phyloP scores from a whole-genome alignment of 2,113 vertebrate genomes.

The Nesoenas mayeri region DNA sequence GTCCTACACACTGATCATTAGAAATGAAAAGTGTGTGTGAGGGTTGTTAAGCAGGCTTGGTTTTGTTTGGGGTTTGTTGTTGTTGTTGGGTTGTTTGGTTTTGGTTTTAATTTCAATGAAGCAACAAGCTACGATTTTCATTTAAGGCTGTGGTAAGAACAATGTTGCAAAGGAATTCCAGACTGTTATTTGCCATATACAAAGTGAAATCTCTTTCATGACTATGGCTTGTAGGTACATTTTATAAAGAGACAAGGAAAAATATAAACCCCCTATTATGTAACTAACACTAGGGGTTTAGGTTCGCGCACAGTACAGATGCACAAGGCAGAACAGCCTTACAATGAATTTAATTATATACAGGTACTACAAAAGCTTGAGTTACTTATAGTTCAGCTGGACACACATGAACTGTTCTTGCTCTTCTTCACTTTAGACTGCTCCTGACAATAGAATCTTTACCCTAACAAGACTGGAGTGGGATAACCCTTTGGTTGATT shows the following conservation, averaged over 20 bases:
- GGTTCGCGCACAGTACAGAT: not conserved
- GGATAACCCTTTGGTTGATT: not conserved
- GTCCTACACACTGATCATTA: not conserved
- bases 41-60: not conserved
- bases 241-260: not conserved
- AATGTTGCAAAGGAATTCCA: not conserved
- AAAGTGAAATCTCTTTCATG: not conserved
- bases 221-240: not conserved
- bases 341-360: not conserved
- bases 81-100: not conserved
- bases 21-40: not conserved
- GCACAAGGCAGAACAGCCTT: not conserved
- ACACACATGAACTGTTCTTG: not conserved
- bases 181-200: not conserved
- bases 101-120: not conserved
- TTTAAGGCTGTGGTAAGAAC: not conserved
- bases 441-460: not conserved
- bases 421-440: not conserved
- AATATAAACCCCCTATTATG: not conserved
- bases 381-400: not conserved
- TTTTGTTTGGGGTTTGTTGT: not conserved
- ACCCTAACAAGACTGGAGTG: not conserved
- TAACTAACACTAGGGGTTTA: not conserved
- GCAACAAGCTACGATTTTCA: not conserved
- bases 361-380: rapidly evolving